These are phyloP conservation scores for Schrankia costaestrigalis DNA, from an alignment of 2,888 invertebrate species.

Conservation along the genomic window DNA sequence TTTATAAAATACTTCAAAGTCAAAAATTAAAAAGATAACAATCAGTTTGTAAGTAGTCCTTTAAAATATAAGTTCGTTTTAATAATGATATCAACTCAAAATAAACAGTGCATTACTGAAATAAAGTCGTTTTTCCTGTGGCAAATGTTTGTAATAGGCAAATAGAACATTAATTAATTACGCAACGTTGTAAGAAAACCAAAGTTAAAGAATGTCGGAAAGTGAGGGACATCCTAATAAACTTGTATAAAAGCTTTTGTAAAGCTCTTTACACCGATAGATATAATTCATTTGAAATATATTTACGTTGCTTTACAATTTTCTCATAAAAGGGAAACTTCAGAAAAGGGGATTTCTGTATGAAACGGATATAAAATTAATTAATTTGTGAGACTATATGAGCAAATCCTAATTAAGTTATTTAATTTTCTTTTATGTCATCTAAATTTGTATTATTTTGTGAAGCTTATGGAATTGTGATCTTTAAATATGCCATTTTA, in stretches of 20 bases:
- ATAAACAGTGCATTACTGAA: no score
- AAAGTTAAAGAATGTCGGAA: conserved; percentile 39
- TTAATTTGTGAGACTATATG: conserved; percentile 27
- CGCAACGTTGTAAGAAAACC: no score
- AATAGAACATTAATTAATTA: conserved; percentile 41
- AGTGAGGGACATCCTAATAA: conserved; percentile 31
- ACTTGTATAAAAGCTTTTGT: no score
- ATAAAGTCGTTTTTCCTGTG: no score
- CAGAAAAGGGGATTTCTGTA: conserved; percentile 23
- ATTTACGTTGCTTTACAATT: conserved; percentile 24
- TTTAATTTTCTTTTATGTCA: conserved; percentile 5
- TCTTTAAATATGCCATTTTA: no score
- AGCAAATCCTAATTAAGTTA: conserved; percentile 9
- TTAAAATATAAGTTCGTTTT: no score
- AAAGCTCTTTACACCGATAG: conserved; percentile 21
- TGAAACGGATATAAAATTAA: conserved; percentile 37
- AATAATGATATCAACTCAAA: no score
- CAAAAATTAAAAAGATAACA: no score
- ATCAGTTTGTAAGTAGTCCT: no score
- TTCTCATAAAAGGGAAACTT: conserved; percentile 20
- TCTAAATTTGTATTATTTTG: conserved; percentile 1
- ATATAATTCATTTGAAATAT: conserved; percentile 24
- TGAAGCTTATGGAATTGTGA: background rate
- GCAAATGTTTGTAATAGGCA: no score
- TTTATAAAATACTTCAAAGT: no score